A percentile compares a stretch with the other conserved stretches of the same genome.
Conservation (phyloP, 37 sponge, comb jelly and placozoan species). For the Spongilla lacustris region DNA sequence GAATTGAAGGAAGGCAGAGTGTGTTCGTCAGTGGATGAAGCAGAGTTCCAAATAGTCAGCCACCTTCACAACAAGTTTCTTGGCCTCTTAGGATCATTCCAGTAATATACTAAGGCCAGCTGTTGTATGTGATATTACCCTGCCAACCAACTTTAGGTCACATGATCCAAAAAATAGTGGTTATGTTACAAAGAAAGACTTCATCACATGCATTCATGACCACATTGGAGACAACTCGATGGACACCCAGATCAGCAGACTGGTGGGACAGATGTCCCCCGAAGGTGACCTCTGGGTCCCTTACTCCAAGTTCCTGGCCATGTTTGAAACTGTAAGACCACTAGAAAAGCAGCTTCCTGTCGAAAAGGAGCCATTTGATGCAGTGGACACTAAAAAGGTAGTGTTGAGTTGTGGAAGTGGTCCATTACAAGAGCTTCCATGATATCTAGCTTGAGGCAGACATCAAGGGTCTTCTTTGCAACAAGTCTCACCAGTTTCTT, state of each 20-base stretch:
- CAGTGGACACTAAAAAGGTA: neutral
- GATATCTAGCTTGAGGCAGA: neutral
- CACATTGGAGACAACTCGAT: neutral
- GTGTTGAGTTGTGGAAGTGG: neutral
- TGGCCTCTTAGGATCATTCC: constrained; percentile 31
- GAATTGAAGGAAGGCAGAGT: constrained; percentile 13
- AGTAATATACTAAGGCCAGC: neutral
- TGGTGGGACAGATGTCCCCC: neutral
- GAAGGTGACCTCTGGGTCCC: constrained; percentile 25
- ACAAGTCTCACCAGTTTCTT: neutral
- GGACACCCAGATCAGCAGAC: neutral
- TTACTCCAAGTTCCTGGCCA: constrained; percentile 54
- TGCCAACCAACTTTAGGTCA: constrained; percentile 4
- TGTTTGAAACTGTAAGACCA: constrained; percentile 33
- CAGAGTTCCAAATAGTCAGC: constrained; percentile 28
- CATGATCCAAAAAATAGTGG: constrained; percentile 40
- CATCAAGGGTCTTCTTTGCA: neutral
- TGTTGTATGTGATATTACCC: neutral
- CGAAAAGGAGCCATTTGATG: neutral
- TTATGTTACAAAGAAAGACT: constrained; percentile 26
- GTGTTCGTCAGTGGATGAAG: constrained; percentile 44
- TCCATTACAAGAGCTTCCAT: neutral
- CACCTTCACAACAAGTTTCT: constrained; percentile 57
- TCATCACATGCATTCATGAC: constrained; percentile 9
- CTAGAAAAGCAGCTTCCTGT: neutral